phyloP scores from a whole-genome alignment of 1,140 invertebrate species.

The Andricus grossulariae region DNA sequence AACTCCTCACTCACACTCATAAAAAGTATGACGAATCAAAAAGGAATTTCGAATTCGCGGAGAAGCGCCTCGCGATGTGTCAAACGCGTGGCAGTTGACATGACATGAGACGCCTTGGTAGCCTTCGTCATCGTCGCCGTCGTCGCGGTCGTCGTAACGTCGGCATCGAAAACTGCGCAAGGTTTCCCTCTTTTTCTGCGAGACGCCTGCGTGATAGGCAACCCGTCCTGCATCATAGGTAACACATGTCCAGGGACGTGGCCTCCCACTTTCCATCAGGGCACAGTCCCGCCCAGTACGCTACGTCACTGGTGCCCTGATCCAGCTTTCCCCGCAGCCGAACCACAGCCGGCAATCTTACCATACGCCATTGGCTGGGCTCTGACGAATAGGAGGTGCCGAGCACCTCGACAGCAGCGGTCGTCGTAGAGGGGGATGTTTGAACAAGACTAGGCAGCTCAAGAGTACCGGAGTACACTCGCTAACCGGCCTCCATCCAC shows the following conservation, averaged over 20 bases:
- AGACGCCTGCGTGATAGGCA: constrained; percentile 47
- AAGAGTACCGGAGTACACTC: constrained; percentile 73
- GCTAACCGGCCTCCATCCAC: constrained; percentile 72
- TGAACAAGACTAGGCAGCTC: constrained; percentile 72
- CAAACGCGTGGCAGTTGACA: constrained; percentile 70
- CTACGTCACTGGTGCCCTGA: neutral
- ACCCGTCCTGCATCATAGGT: constrained; percentile 30
- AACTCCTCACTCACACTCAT: no score
- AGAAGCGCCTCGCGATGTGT: constrained; percentile 51
- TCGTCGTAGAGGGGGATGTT: constrained; percentile 65
- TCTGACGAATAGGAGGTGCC: constrained; percentile 9
- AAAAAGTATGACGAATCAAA: neutral
- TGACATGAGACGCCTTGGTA: constrained; percentile 59
- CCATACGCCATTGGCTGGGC: constrained; percentile 35
- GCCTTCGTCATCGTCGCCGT: constrained; percentile 41
- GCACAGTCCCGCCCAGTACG: neutral
- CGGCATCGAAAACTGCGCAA: constrained; percentile 33
- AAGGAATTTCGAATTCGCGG: constrained; percentile 15
- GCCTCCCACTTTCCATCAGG: neutral
- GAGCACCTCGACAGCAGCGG: constrained; percentile 35
- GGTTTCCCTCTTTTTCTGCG: constrained; percentile 10
- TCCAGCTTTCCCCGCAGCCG: constrained; percentile 7
- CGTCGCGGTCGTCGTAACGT: constrained; percentile 44
- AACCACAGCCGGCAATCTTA: constrained; percentile 38
- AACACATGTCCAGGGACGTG: constrained; percentile 13